Percentiles rank a stretch among this genome's conserved stretches.
These are phyloP conservation scores for Hypothenemus hampei DNA, from an alignment of 1,140 invertebrate genomes.

Conservation along the genomic window DNA sequence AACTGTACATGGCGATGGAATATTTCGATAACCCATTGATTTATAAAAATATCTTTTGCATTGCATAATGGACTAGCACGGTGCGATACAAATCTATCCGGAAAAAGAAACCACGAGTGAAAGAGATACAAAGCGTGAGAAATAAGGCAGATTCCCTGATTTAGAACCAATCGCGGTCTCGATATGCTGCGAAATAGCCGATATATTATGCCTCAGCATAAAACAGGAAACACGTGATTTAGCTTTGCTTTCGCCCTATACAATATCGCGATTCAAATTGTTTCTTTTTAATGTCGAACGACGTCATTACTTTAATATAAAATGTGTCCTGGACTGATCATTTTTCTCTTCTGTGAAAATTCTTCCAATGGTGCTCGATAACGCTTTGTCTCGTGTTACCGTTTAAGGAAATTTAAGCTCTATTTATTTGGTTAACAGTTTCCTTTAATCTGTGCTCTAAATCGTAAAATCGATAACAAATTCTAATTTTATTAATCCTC, in stretches of 20 bases:
- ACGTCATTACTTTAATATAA: conserved; percentile 3
- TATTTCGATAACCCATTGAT: conserved; percentile 8
- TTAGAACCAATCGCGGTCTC: conserved; percentile 16
- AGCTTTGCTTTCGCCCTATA: conserved; percentile 7
- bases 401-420: no score
- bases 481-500: no score
- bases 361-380: no score
- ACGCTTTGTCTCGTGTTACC: no score
- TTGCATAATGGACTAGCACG: conserved; percentile 9
- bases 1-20: no score
- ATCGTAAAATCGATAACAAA: no score
- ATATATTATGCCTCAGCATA: conserved; percentile 13
- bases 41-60: conserved; percentile 13
- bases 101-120: conserved; percentile 3
- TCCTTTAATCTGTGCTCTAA: no score
- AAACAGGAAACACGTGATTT: conserved; percentile 18
- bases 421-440: no score
- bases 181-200: conserved; percentile 7
- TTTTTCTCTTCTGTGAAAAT: no score
- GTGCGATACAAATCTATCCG: conserved; percentile 12
- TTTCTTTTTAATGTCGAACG: background rate
- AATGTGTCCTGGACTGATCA: background rate
- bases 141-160: conserved; percentile 21
- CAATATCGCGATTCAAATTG: conserved; percentile 11
- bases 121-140: conserved; percentile 17